phyloP scores from a whole-genome alignment of 2,888 invertebrate genomes.

The Aphodius granarius region DNA sequence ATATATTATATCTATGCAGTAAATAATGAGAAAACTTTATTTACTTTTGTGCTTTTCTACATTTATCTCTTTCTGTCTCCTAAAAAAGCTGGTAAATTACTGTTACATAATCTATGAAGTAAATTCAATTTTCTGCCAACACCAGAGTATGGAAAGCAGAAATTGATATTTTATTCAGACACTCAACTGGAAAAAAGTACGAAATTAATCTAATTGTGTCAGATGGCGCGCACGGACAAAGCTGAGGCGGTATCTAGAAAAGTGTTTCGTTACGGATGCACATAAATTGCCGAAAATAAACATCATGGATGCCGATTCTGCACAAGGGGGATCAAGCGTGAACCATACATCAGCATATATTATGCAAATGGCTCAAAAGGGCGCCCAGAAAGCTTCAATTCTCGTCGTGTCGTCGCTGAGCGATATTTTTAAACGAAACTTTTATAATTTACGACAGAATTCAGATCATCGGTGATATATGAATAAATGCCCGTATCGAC shows the following conservation, averaged over 20 bases:
- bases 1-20: not conserved
- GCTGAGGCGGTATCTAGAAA: constrained; percentile 27
- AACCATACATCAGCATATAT: constrained; percentile 44
- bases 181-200: not conserved
- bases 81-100: too few species aligned
- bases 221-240: constrained; percentile 3
- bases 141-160: too few species aligned
- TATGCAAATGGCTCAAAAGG: constrained; percentile 39
- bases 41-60: too few species aligned
- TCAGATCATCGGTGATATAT: constrained; percentile 42
- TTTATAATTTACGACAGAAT: constrained; percentile 42
- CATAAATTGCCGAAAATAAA: constrained; percentile 45
- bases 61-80: too few species aligned
- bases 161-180: constrained; percentile 2
- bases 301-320: constrained; percentile 35
- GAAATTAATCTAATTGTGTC: constrained; percentile 34
- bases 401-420: not conserved
- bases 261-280: constrained; percentile 43
- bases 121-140: not conserved
- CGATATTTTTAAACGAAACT: constrained; percentile 40
- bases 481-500: constrained; percentile 28
- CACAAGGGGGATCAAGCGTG: constrained; percentile 41
- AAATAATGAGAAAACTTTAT: too few species aligned
- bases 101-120: too few species aligned
- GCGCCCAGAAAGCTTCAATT: constrained; percentile 35